Base-by-base conservation (phyloP, 2,888 invertebrate genomes). In the Lithodes maja region DNA sequence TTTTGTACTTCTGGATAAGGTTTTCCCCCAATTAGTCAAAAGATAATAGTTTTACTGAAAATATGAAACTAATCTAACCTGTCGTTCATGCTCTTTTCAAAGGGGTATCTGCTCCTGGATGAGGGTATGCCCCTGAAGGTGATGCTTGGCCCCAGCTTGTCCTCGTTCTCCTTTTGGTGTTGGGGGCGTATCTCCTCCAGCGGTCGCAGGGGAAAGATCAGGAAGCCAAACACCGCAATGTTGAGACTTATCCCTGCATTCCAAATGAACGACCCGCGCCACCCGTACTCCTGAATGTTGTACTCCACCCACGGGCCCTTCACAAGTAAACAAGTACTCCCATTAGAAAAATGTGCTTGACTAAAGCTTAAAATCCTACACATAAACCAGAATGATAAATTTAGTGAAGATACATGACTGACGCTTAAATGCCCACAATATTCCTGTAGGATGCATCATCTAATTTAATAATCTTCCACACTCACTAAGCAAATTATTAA, bases 241-340 rank as follows among this genome's bases (percentile, higher is more conserved):
- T 93, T 92, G 15, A 93, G 89, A 77, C 92, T 88, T n/a, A 92
- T 79, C 33, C 92, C 92, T 5, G 92, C 92, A 78, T 86, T 91
- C 54, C 93, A 92, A 61, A 92, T 84, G 61, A 92, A 90, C 0
- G 92, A 92, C 15, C 92, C 92, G 12, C 93, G 85, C 92, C 92
- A 92, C 55, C 93, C 92, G 82, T 92, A 93, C 55, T 90, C 90
- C 71, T 68, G 69, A 12, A 92, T 90, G 33, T 92, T 77, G 54
- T 71, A 61, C 78, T 92, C 87, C 33, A 92, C 87, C 55, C 91
- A 75, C 15, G 92, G 92, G 17, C 91, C 86, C 91, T 91, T 87
- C 49, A 68, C 33, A 55, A 1, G 2, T 1, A 52, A 74, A 83
- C 52, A 80, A 2, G 33, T 33, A 33, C 33, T 33, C 33, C 15